A percentile compares a stretch with the other conserved stretches of the same genome.
Conservation (phyloP, 2,888 invertebrate genomes). For the Cantharis nigra region DNA sequence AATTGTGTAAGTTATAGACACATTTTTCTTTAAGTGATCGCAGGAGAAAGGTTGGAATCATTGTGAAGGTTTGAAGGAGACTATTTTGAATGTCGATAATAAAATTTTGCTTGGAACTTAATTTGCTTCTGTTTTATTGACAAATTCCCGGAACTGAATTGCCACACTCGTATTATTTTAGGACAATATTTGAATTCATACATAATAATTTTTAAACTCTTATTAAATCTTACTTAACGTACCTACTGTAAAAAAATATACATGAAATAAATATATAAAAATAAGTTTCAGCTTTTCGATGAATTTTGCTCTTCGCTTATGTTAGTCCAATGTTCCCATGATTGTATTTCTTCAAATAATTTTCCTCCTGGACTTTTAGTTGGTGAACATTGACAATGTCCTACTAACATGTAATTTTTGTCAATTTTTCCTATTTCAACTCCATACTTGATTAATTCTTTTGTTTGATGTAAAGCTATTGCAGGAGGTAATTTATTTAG, state of each 20-base stretch:
- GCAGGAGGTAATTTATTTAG: constrained; percentile 55
- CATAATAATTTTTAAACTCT: no score
- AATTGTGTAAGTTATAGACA: no score
- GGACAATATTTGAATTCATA: no score
- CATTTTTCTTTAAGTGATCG: no score
- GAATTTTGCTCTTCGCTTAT: not conserved
- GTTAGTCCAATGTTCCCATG: constrained; percentile 58
- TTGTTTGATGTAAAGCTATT: constrained; percentile 54
- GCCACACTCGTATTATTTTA: no score
- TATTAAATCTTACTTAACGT: no score
- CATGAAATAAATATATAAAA: not conserved
- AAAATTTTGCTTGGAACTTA: no score
- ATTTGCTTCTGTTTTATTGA: no score
- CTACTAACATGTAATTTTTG: constrained; percentile 57
- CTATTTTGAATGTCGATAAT: no score
- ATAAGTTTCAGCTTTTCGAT: not conserved
- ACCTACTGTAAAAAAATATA: not conserved
- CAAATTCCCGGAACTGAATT: no score
- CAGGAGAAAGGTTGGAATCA: no score
- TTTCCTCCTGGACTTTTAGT: constrained; percentile 60
- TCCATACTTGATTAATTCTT: constrained; percentile 56
- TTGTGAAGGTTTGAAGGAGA: no score
- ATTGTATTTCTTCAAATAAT: constrained; percentile 59
- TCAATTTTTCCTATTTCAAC: constrained; percentile 56
- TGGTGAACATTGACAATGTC: constrained; percentile 59